Evolutionary conservation across 92 coral and sea anemone species (phyloP).

Genomic region (Palythoa caribaeorum): DNA sequence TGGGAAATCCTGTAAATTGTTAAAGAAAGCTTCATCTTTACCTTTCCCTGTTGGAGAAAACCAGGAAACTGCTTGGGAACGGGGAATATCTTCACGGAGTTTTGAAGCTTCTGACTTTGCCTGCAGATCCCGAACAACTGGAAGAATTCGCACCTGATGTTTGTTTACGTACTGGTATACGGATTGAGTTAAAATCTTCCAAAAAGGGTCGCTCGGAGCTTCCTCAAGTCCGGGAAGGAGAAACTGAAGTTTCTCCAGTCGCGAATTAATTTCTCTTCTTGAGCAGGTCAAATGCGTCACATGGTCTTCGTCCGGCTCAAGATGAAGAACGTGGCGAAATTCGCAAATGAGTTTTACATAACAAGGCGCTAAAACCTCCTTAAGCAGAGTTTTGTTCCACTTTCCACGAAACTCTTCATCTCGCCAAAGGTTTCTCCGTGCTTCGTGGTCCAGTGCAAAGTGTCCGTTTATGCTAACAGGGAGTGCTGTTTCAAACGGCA

Average conservation of each 20-base stretch:
- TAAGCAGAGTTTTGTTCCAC: conserved; percentile 75
- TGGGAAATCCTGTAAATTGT: too few species aligned
- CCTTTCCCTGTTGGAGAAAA: conserved; percentile 59
- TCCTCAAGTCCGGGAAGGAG: conserved; percentile 45
- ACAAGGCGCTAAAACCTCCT: conserved; percentile 78
- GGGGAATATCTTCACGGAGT: neutral
- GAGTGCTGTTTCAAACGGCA: conserved; percentile 73
- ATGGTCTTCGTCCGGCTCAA: conserved; percentile 22
- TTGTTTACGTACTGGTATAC: conserved; percentile 55
- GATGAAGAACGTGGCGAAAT: conserved; percentile 49
- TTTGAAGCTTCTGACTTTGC: neutral
- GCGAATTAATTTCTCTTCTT: neutral
- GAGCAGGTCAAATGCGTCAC: conserved; percentile 19
- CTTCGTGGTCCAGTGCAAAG: conserved; percentile 80
- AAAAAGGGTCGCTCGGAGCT: conserved; percentile 16
- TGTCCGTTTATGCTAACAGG: conserved; percentile 94
- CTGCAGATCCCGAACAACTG: conserved; percentile 53
- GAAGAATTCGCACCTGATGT: conserved; percentile 73
- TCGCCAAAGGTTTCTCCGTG: conserved; percentile 73
- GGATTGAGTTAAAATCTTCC: conserved; percentile 22
- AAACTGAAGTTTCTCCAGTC: neutral
- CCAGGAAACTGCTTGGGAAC: conserved; percentile 29
- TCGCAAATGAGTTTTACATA: conserved; percentile 66
- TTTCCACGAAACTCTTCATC: conserved; percentile 70
- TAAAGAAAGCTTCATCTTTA: too few species aligned